Base-by-base conservation (phyloP, 2,888 invertebrate species). In the Hyalella azteca region DNA sequence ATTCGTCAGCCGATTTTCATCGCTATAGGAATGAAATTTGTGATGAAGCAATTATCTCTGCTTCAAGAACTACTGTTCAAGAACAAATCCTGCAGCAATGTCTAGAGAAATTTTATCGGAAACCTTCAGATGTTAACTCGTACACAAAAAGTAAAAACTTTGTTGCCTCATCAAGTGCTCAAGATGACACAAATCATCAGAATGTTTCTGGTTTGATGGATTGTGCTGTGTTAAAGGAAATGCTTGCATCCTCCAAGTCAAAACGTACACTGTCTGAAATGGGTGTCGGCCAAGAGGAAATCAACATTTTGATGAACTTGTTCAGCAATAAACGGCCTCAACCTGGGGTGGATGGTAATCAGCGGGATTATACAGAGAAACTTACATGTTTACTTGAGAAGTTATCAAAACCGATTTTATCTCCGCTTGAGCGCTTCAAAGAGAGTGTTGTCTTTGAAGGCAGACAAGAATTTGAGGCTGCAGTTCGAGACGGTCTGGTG, bases 81-180 rank as follows among this genome's bases (percentile, higher is more conserved):
- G 81, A 83, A 29, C 80, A 77, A 77, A 59, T 83, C 7, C n/a
- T 83, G 15, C 78, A 79, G 41, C 32, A 73, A 29, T 66, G 66
- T 66, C 36, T 66, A 29, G 19, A 29, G 19, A 32, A 36, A 7
- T 66, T 66, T n/a, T 66, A 66, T 36, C 36, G 19, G 3, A 66
- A 66, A 36, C 36, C 22, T 36, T 32, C 36, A 3, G 19, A 79
- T 19, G 29, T 83, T 22, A 77, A 80, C 32, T 60, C 78, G 4
- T 78, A 78, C 32, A 41, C 36, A 32, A 39, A 78, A 7, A 78
- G 78, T 15, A 75, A 60, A 41, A 66, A 45, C 26, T 22, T 49
- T 7, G 81, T 83, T 77, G 19, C 36, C 3, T 22, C 36, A 0
- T 54, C 54, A 9, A 54, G 54, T 19, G 29, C 22, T 3, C 19